Evolutionary conservation across 2,113 vertebrate species (phyloP).

Genomic region (Anarhynchus alexandrinus): DNA sequence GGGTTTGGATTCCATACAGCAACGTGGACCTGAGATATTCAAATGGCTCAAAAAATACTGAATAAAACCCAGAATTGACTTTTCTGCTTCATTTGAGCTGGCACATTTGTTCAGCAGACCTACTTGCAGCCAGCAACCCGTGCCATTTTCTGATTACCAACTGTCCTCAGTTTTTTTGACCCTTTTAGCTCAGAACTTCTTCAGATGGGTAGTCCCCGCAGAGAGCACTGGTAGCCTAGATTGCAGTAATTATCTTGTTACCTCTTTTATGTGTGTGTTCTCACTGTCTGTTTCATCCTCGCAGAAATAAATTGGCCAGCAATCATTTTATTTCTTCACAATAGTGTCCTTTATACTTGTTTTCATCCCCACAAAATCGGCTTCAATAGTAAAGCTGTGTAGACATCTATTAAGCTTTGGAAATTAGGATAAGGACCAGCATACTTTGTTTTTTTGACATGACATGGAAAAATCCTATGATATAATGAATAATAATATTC

Average conservation of each 20-base stretch:
- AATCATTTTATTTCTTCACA: constrained; percentile 15
- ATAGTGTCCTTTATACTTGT: background rate
- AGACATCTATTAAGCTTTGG: background rate
- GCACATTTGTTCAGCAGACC: background rate
- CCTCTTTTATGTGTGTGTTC: background rate
- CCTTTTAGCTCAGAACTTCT: constrained; percentile 3
- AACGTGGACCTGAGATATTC: background rate
- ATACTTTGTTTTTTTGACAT: background rate
- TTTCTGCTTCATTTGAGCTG: background rate
- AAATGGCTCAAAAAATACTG: background rate
- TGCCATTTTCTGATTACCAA: background rate
- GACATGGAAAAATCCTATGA: background rate
- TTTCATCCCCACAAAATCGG: background rate
- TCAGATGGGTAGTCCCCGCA: background rate
- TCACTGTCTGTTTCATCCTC: background rate
- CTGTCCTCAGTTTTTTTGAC: background rate
- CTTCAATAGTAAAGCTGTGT: background rate
- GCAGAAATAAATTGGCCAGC: background rate
- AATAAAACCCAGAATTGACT: background rate
- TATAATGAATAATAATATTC: constrained; percentile 11
- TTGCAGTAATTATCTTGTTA: background rate
- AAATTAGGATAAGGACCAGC: background rate
- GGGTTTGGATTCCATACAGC: background rate
- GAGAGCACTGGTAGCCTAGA: background rate
- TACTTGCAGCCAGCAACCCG: background rate